phyloP scores from a whole-genome alignment of 2,888 invertebrate species.

The Caenorhabditis imperialis region DNA sequence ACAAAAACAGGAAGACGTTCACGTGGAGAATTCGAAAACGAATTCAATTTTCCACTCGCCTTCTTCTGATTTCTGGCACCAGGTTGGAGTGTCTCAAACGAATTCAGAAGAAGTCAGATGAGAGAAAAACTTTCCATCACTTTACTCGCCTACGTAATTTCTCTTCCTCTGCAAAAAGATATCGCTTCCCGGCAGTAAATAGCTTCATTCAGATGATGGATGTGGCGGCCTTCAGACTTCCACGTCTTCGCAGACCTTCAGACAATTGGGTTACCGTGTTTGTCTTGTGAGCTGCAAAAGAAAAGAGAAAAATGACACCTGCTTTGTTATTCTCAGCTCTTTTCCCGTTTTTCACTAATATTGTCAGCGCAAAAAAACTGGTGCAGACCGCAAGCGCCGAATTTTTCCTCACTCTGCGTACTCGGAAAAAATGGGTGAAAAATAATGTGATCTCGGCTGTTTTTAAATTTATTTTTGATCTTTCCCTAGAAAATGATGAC shows the following conservation, averaged over 20 bases:
- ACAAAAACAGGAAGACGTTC: conserved; percentile 6
- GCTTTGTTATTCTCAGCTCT: too few species aligned
- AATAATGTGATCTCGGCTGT: too few species aligned
- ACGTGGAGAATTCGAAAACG: not conserved
- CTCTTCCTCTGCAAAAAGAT: not conserved
- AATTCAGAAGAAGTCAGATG: too few species aligned
- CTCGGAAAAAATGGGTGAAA: too few species aligned
- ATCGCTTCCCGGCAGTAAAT: not conserved
- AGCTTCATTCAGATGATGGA: conserved; percentile 11
- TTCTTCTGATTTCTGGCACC: not conserved
- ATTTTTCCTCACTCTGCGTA: too few species aligned
- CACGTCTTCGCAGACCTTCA: not conserved
- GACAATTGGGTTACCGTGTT: conserved; percentile 15
- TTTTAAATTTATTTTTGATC: too few species aligned
- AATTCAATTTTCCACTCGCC: not conserved
- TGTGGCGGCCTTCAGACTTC: not conserved
- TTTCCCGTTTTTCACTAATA: too few species aligned
- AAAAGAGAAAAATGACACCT: not conserved
- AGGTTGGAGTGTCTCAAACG: too few species aligned
- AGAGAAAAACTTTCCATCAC: not conserved
- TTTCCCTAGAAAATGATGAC: too few species aligned
- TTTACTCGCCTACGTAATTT: not conserved
- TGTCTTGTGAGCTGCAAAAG: not conserved
- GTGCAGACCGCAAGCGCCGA: too few species aligned
- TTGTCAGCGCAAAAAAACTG: too few species aligned